Base-by-base conservation (phyloP, 1,140 invertebrate genomes). In the Brachionus plicatilis region DNA sequence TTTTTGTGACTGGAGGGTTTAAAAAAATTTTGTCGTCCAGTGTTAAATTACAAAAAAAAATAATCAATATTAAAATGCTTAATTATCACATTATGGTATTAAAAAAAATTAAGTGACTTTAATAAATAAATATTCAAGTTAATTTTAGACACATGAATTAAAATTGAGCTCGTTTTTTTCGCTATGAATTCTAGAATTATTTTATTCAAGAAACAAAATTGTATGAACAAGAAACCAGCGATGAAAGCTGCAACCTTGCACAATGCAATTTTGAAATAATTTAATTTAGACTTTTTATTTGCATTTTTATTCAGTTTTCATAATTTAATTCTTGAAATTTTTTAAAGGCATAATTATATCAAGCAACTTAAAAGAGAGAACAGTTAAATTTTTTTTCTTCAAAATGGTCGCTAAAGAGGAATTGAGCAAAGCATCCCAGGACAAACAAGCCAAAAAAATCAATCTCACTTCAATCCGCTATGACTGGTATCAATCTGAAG, bases 381-480 rank as follows among this genome's bases (percentile, higher is more conserved):
- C 27, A 2, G 20, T 66, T 66, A 1, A 66, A 0, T 27, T 24
- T 33, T 24, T 29, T 29, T 29, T 41, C 24, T 68, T 11, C n/a
- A 72, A 7, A 72, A 72, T 72, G 68, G 68, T 72, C 17, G 68
- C 68, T 9, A 72, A 72, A 43, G 68, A 72, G 43, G 68, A 72
- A 17, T n/a, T 72, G 12, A 43, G 20, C 1, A 72, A 41, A 20
- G 33, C 1, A 72, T 43, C 17, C 2, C 17, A 37, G 7, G 17
- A 72, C 8, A 72, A 41, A 41, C 41, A 8, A 37, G 12, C 33
- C 37, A 45, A 41, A 60, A 60, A 60, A 20, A 20, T 60, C 1
- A 24, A 60, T 20, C 53, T 60, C 20, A 20, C 53, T 20, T 72
- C 17, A 43, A 9, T 72, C 2, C 68, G 68, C 17, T 20, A 24